Conservation (phyloP, 2,113 vertebrate genomes). For the Takifugu bimaculatus region DNA sequence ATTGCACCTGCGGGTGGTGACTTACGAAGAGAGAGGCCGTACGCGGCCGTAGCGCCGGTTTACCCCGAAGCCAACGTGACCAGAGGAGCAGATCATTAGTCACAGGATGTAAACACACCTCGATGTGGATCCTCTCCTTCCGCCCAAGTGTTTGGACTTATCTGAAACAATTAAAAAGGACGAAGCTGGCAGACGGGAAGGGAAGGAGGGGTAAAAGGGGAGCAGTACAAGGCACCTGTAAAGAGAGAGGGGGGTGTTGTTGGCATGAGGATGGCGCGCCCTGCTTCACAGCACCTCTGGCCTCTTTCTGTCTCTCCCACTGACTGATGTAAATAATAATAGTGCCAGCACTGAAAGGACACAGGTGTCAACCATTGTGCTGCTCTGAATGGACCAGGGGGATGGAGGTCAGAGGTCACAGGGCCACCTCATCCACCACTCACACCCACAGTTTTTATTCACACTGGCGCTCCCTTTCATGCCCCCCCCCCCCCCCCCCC, state of each 20-base stretch:
- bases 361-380: slow-evolving; percentile 79
- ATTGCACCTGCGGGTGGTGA: neutral
- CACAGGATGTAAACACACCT: slow-evolving; percentile 52
- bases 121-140: slow-evolving; percentile 38
- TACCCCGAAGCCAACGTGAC: neutral
- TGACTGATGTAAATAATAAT: slow-evolving; percentile 77
- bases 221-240: slow-evolving; percentile 23
- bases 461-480: slow-evolving; percentile 56
- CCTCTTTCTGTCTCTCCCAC: slow-evolving; percentile 54
- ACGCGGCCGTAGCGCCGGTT: neutral
- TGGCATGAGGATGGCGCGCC: slow-evolving; percentile 47
- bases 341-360: slow-evolving; percentile 73
- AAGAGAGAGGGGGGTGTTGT: slow-evolving; percentile 11
- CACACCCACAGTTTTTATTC: slow-evolving; percentile 66
- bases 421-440: slow-evolving; percentile 59
- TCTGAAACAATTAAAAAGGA: slow-evolving; percentile 56
- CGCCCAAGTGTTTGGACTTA: slow-evolving; percentile 46
- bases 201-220: neutral
- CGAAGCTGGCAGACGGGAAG: slow-evolving; percentile 19
- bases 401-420: slow-evolving; percentile 61
- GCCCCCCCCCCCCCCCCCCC: slow-evolving; percentile 34
- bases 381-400: slow-evolving; percentile 64
- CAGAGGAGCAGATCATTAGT: slow-evolving; percentile 32
- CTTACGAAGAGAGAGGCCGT: too few relatives aligned
- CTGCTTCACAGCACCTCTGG: slow-evolving; percentile 69